Conservation (phyloP, 2,888 invertebrate species). For the Bibio marci region DNA sequence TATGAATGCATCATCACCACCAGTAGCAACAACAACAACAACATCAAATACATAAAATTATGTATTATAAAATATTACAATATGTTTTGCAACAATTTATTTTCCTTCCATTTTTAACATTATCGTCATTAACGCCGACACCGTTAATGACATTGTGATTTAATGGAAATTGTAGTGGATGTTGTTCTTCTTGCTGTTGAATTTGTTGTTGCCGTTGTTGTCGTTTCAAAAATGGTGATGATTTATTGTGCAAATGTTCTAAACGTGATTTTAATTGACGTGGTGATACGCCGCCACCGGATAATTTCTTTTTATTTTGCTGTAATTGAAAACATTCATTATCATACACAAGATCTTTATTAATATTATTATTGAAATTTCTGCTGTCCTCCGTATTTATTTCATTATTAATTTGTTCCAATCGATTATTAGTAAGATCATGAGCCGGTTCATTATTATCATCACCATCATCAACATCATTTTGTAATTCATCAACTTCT, state of each 20-base stretch:
- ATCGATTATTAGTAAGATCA: slow-evolving; percentile 4
- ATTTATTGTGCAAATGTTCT: slow-evolving; percentile 19
- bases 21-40: too few species aligned
- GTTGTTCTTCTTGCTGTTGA: too few species aligned
- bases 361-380: slow-evolving; percentile 4
- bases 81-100: too few species aligned
- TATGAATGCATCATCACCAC: too few species aligned
- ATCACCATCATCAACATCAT: slow-evolving; percentile 20
- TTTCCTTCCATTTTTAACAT: too few species aligned
- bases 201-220: too few species aligned
- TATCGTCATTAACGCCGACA: too few species aligned
- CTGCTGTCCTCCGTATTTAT: slow-evolving; percentile 5
- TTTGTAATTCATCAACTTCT: slow-evolving; percentile 15
- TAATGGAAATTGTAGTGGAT: too few species aligned
- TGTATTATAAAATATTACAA: too few species aligned
- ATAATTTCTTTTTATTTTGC: background rate
- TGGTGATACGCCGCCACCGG: slow-evolving; percentile 39
- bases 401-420: slow-evolving; percentile 2
- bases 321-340: background rate
- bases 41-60: too few species aligned
- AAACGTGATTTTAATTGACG: slow-evolving; percentile 43
- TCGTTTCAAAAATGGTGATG: background rate
- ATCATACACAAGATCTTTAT: slow-evolving; percentile 3
- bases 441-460: slow-evolving; percentile 11
- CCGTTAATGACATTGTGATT: too few species aligned